A percentile compares a stretch with the other conserved stretches of the same genome.
phyloP scores from a whole-genome alignment of 2,113 vertebrate genomes.

The Trichechus manatus region DNA sequence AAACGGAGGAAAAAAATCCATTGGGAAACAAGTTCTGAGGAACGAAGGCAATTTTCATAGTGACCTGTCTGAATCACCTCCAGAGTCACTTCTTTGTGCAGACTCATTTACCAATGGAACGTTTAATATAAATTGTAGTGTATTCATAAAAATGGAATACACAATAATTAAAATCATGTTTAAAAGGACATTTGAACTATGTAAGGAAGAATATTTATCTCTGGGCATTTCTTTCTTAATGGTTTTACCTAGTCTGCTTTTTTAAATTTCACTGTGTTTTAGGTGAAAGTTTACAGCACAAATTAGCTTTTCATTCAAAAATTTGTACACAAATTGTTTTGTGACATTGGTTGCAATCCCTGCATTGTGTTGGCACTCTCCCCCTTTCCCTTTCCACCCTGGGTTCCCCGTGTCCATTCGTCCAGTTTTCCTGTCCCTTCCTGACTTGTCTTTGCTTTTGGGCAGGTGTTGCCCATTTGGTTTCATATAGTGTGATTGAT shows the following conservation, averaged over 20 bases:
- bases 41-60: conserved; percentile 56
- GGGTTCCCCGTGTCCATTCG: no score
- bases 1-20: conserved; percentile 19
- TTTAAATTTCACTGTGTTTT: no score
- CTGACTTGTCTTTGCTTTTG: no score
- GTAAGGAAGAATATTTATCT: not conserved
- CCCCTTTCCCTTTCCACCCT: no score
- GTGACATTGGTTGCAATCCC: no score
- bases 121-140: conserved; percentile 10
- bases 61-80: not conserved
- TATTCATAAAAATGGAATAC: not conserved
- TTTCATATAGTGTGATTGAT: no score
- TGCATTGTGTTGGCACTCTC: no score
- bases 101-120: conserved; percentile 13
- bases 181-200: conserved; percentile 40
- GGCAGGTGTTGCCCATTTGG: no score
- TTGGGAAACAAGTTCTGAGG: conserved; percentile 20
- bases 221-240: conserved; percentile 18
- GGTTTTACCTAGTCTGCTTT: conserved; percentile 30
- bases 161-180: not conserved
- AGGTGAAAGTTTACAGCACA: no score
- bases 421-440: no score
- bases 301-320: no score
- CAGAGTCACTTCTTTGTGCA: not conserved
- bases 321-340: no score